Evolutionary conservation across 2,113 vertebrate species (phyloP), one percentile per base, ranked within the genome.

Genomic region (Gila orcuttii): DNA sequence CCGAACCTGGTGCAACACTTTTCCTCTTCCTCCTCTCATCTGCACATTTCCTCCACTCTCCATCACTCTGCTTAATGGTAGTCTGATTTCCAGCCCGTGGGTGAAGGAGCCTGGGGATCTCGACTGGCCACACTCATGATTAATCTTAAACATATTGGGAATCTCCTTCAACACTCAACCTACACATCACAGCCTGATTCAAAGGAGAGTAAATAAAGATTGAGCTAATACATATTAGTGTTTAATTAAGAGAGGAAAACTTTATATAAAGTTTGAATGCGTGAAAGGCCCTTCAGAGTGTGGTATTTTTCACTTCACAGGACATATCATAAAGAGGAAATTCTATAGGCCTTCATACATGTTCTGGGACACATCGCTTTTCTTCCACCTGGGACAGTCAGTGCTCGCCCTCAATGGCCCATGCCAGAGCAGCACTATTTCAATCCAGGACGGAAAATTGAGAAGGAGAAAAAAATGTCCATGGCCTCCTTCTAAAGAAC

Each of bases 361-460:
- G 74, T 87, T 85, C 73, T 88, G 75, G 87, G 87, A 91, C 77
- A 85, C 36, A 59, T 86, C 62, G 80, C 25, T 69, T 85, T 80
- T 59, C 60, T 83, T 75, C 21, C 77, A 84, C 79, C 85, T 79
- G 85, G 76, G 79, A 68, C 33, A 28, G 57, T 10, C 47, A 80
- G 77, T 84, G 81, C 82, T 84, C 9, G 45, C 45, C 55, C 77
- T 60, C 66, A 39, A 50, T 86, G 82, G 71, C 83, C 62, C 55
- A 55, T 28, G 23, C 79, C 62, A 81, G 39, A 85, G 74, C 76
- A 85, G 69, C 77, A 73, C 86, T 89, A 87, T 89, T 86, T 87
- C 79, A 83, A 73, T 87, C 75, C 79, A 83, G 73, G 57, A 84
- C 55, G 59, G 50, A 31, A 78, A 75, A 82, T 39, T 68, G 66